Evolutionary conservation across 35 echinoderm and acorn worm genomes (phyloP).

Genomic region (Strongylocentrotus purpuratus): DNA sequence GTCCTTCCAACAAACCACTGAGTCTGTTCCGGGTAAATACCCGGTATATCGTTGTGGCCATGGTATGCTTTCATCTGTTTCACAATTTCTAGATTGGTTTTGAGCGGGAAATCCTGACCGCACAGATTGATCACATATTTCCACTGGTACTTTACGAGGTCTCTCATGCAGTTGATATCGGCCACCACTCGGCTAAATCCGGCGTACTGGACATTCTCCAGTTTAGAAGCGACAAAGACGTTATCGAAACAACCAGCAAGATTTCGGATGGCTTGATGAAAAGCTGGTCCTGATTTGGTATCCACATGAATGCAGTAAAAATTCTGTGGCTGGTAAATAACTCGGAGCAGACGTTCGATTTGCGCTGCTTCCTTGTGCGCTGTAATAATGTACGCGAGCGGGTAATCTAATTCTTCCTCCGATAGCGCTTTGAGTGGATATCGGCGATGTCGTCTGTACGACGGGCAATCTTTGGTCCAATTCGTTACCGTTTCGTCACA

Average conservation of each 20-base stretch:
- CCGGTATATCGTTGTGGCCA: conserved; percentile 58
- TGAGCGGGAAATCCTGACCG: conserved; percentile 79
- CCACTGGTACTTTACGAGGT: conserved; percentile 59
- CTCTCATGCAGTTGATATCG: conserved; percentile 80
- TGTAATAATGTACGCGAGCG: conserved; percentile 66
- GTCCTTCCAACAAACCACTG: conserved; percentile 15
- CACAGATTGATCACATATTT: conserved; percentile 72
- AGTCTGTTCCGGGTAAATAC: conserved; percentile 36
- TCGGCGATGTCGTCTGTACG: conserved; percentile 48
- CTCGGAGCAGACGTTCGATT: conserved; percentile 65
- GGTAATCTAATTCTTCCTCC: conserved; percentile 57
- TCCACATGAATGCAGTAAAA: conserved; percentile 74
- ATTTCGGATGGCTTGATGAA: conserved; percentile 51
- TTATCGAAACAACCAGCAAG: conserved; percentile 74
- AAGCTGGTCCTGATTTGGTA: conserved; percentile 50
- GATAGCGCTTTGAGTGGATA: conserved; percentile 55
- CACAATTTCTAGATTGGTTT: conserved; percentile 80
- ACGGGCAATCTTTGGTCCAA: conserved; percentile 53
- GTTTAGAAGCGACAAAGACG: conserved; percentile 68
- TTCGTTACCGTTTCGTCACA: conserved; percentile 46
- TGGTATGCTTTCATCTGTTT: conserved; percentile 62
- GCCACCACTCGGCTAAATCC: conserved; percentile 43
- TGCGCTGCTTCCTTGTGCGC: conserved; percentile 59
- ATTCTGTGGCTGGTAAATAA: conserved; percentile 86
- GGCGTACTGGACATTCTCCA: conserved; percentile 41